Base-by-base conservation (phyloP, 35 echinoderm and acorn worm genomes). In the Apostichopus parvimensis region DNA sequence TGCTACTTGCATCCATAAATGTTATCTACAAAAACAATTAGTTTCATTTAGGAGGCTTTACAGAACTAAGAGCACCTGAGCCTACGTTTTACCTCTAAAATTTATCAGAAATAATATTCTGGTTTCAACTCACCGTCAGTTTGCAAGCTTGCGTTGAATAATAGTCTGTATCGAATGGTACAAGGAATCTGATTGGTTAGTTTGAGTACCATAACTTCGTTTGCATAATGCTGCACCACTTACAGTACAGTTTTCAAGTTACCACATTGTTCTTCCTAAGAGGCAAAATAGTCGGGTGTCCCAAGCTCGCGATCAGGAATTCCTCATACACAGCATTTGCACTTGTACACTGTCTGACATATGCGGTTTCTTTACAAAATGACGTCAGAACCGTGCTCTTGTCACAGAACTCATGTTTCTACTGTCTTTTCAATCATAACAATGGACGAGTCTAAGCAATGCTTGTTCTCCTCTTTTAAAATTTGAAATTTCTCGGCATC, bases 71-170 rank as follows among this genome's bases (percentile, higher is more conserved):
- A 95, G 93, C 95, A 91, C 91, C 87, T 94, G 79, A 92, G 80
- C 45, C 81, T 87, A 82, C 93, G 93, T 96, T 99, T 99, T 95
- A 94, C 97, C 97, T 95, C 93, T 99, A 99, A 99, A 98, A 94
- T 99, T 99, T 99, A 99, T 99, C 97, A 99, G 97, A 99, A 99
- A 99, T 99, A 99, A 96, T 99, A 99, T 99, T 99, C 97, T 94
- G 95, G 88, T 96, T 98, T 96, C 93, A 95, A 99, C 97, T 99
- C 97, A 99, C 97, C 97, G 97, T 96, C 97, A 93, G 82, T 95
- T 90, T 94, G 87, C 88, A 91, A 93, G 91, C 95, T 79, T 96
- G 92, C 96, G 89, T 91, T 85, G 94, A 93, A 98, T 98, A 98
- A 98, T 98, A 98, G 94, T 84, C 34, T 57, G 23, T 91, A 90